These are phyloP conservation scores for Drosophila crucigera DNA, from an alignment of 2,888 invertebrate species.

Conservation along the genomic window DNA sequence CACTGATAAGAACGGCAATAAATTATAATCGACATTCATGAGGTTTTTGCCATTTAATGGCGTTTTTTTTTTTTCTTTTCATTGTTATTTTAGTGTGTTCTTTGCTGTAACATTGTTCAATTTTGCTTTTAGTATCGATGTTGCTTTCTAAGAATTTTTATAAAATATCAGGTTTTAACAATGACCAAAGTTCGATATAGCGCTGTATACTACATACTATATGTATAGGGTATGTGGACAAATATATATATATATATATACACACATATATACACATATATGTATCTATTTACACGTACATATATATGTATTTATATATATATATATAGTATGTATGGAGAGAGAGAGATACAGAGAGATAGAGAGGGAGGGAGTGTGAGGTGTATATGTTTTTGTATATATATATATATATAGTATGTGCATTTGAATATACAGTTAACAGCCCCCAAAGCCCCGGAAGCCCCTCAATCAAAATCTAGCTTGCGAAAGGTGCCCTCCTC, in stretches of 20 bases:
- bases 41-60: conserved; percentile 71
- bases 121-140: conserved; percentile 70
- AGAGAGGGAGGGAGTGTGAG: conserved; percentile 3
- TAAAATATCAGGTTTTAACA: conserved; percentile 77
- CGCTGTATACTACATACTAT: conserved; percentile 37
- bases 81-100: conserved; percentile 37
- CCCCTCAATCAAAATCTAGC: conserved; percentile 75
- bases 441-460: conserved; percentile 18
- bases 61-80: conserved; percentile 40
- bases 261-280: conserved; percentile 22
- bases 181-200: conserved; percentile 69
- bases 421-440: conserved; percentile 66
- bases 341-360: conserved; percentile 22
- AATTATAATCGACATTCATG: conserved; percentile 75
- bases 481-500: conserved; percentile 78
- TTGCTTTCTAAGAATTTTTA: conserved; percentile 62
- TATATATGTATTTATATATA: conserved; percentile 8
- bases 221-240: conserved; percentile 15
- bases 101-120: conserved; percentile 65
- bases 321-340: conserved; percentile 6
- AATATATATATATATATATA: conserved; percentile 5
- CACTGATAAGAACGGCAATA: conserved; percentile 71
- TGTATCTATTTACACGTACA: conserved; percentile 9
- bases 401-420: conserved; percentile 60
- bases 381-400: conserved; percentile 2